phyloP scores from a whole-genome alignment of 1,140 invertebrate species.

The Lithobius niger region DNA sequence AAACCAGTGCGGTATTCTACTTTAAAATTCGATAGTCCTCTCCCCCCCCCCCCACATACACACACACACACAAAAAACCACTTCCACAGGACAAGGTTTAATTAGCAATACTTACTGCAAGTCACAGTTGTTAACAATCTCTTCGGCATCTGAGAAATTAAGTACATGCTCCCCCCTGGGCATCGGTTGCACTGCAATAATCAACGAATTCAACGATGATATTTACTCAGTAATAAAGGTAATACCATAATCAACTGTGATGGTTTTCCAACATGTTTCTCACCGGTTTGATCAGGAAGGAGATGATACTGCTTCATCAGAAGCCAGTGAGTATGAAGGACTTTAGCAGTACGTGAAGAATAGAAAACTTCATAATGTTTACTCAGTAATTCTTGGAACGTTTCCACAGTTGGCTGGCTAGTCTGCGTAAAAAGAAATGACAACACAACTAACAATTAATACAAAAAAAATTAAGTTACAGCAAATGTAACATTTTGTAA shows the following conservation, averaged over 20 bases:
- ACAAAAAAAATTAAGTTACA: no score
- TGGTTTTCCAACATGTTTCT: no score
- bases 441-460: not conserved
- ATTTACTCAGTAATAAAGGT: no score
- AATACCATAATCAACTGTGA: no score
- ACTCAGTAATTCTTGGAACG: conserved; percentile 75
- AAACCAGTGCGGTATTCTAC: no score
- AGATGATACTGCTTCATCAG: conserved; percentile 86
- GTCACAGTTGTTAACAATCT: conserved; percentile 70
- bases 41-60: no score
- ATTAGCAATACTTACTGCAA: conserved; percentile 42
- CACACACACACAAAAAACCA: no score
- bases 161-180: conserved; percentile 49
- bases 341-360: conserved; percentile 68
- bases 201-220: no score
- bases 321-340: conserved; percentile 77
- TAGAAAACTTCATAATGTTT: conserved; percentile 75
- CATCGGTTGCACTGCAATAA: conserved; percentile 33
- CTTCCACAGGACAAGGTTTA: no score
- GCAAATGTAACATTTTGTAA: no score
- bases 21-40: no score
- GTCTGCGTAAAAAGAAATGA: conserved; percentile 19
- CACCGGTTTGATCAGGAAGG: conserved; percentile 72
- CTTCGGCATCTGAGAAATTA: conserved; percentile 86
- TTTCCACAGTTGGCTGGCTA: conserved; percentile 52